phyloP scores from a whole-genome alignment of 30 jellyfish, hydroid and myxozoan genomes.

The Cassiopea andromeda region DNA sequence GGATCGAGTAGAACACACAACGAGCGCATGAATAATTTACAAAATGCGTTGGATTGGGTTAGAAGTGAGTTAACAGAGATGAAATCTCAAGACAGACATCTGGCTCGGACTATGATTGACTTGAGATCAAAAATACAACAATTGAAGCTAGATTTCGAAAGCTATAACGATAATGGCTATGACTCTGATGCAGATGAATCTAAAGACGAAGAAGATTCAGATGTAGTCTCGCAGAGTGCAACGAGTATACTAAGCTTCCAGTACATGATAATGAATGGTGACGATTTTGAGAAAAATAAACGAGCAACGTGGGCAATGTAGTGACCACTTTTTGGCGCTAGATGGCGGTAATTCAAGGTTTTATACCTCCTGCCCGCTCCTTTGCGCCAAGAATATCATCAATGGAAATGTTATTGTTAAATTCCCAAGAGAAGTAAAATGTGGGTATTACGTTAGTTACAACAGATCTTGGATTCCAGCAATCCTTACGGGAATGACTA shows the following conservation, averaged over 20 bases:
- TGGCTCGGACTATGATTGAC: slow-evolving; percentile 86
- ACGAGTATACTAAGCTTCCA: slow-evolving; percentile 10
- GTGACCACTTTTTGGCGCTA: not conserved
- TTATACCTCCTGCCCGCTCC: not conserved
- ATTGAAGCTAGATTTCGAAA: slow-evolving; percentile 53
- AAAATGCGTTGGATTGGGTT: slow-evolving; percentile 78
- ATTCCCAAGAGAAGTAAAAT: too few relatives aligned
- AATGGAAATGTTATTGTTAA: not conserved
- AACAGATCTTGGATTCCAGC: too few relatives aligned
- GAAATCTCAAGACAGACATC: slow-evolving; percentile 79
- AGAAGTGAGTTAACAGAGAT: slow-evolving; percentile 60
- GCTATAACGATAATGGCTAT: slow-evolving; percentile 65
- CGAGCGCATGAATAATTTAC: slow-evolving; percentile 66
- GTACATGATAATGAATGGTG: slow-evolving; percentile 4
- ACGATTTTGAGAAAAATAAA: slow-evolving; percentile 57
- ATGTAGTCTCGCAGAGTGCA: not conserved
- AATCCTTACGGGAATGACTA: too few relatives aligned
- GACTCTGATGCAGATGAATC: slow-evolving; percentile 65
- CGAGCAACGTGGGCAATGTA: slow-evolving; percentile 75
- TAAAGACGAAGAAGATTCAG: slow-evolving; percentile 13
- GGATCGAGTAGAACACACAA: slow-evolving; percentile 59
- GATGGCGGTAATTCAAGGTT: not conserved
- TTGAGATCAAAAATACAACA: slow-evolving; percentile 72
- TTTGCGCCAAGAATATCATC: not conserved
- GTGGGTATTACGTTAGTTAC: too few relatives aligned